These are phyloP conservation scores for Teleopsis dalmanni DNA, from an alignment of 1,140 invertebrate genomes.

Conservation along the genomic window DNA sequence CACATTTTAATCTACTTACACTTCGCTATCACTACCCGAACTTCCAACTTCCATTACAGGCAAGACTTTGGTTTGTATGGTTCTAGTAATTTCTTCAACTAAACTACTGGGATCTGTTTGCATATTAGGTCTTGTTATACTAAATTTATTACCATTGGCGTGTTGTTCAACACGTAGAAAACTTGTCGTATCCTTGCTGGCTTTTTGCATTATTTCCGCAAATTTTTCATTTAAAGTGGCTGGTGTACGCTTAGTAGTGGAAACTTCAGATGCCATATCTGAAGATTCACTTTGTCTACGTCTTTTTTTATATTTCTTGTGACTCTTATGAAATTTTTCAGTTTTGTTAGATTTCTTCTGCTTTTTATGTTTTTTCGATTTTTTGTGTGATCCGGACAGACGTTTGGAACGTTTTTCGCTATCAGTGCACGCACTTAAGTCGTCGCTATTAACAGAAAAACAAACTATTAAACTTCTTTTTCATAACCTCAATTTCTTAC, in stretches of 20 bases:
- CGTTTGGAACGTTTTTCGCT: slow-evolving; percentile 28
- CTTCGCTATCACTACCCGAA: slow-evolving; percentile 60
- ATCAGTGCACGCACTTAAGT: slow-evolving; percentile 22
- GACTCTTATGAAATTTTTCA: slow-evolving; percentile 34
- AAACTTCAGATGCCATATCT: slow-evolving; percentile 10
- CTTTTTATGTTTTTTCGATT: slow-evolving; percentile 51
- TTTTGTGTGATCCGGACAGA: slow-evolving; percentile 19
- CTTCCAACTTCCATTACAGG: slow-evolving; percentile 53
- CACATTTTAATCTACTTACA: slow-evolving; percentile 20
- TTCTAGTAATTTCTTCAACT: slow-evolving; percentile 38
- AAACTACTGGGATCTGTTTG: slow-evolving; percentile 37
- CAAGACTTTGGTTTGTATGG: slow-evolving; percentile 37
- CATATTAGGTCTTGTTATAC: slow-evolving; percentile 21
- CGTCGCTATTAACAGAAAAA: slow-evolving; percentile 18
- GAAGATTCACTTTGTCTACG: slow-evolving; percentile 26
- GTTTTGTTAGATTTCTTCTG: slow-evolving; percentile 35
- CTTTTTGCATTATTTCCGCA: slow-evolving; percentile 37
- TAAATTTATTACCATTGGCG: slow-evolving; percentile 37
- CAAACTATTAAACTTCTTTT: slow-evolving; percentile 5
- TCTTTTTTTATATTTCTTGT: slow-evolving; percentile 35
- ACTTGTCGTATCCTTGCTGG: slow-evolving; percentile 16
- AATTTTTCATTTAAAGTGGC: slow-evolving; percentile 30
- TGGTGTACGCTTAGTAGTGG: slow-evolving; percentile 20
- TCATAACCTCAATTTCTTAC: slow-evolving; percentile 25
- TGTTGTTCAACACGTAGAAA: slow-evolving; percentile 23